Evolutionary conservation across 2,888 invertebrate species (phyloP).

Genomic region (Amorpha juglandis): DNA sequence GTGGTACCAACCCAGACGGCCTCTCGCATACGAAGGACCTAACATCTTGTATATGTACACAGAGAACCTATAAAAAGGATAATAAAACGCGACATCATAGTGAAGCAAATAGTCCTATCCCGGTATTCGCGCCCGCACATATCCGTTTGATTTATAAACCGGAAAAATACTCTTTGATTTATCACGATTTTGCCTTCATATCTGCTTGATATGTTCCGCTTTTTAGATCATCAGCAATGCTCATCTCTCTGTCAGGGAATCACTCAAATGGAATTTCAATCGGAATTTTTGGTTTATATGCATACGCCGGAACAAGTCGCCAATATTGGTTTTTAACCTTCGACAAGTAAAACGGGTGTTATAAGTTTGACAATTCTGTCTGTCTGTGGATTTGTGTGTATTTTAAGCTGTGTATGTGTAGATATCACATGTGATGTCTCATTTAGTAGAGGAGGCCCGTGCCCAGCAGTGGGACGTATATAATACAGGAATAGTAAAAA

Average conservation of each 20-base stretch:
- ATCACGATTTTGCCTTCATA: slow-evolving; percentile 44
- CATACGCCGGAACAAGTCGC: not conserved
- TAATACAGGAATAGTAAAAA: too few species aligned
- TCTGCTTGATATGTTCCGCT: slow-evolving; percentile 33
- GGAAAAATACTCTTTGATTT: slow-evolving; percentile 56
- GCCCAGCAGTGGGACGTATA: too few species aligned
- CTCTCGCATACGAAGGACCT: too few species aligned
- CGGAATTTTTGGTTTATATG: not conserved
- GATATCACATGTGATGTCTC: too few species aligned
- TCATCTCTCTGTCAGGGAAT: slow-evolving; percentile 2
- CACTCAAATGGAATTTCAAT: not conserved
- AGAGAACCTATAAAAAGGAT: too few species aligned
- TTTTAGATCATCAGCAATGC: slow-evolving; percentile 11
- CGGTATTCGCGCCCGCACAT: slow-evolving; percentile 37
- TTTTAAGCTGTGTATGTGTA: too few species aligned
- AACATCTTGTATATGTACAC: too few species aligned
- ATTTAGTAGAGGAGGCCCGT: too few species aligned
- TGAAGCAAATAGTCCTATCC: not conserved
- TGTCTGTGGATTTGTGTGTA: too few species aligned
- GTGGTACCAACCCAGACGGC: too few species aligned
- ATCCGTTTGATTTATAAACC: slow-evolving; percentile 55
- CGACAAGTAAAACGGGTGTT: too few species aligned
- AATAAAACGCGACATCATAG: not conserved
- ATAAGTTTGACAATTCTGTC: too few species aligned
- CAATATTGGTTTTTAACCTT: not conserved